These are phyloP conservation scores for Aleiodes testaceus DNA, from an alignment of 2,888 invertebrate genomes.

Conservation along the genomic window DNA sequence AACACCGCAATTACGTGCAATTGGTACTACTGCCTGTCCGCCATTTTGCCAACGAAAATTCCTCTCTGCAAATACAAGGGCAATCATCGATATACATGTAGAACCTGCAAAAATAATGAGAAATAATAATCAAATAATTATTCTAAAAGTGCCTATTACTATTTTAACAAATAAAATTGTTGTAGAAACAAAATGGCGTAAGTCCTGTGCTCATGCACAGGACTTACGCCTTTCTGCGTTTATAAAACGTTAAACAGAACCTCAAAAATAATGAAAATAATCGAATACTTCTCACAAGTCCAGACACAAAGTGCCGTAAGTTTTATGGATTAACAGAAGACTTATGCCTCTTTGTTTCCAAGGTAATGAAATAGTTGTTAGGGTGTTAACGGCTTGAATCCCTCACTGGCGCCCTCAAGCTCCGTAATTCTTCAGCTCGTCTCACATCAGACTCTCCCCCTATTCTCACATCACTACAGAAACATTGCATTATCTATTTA, in stretches of 20 bases:
- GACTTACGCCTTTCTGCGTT: too few relatives aligned
- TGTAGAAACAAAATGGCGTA: too few relatives aligned
- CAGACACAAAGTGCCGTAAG: too few relatives aligned
- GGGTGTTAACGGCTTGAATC: conserved; percentile 57
- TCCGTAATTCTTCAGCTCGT: conserved; percentile 8
- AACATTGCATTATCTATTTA: conserved; percentile 37
- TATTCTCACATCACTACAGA: conserved; percentile 11
- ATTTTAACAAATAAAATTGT: conserved; percentile 36
- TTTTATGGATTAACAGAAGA: too few relatives aligned
- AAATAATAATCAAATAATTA: conserved; percentile 18
- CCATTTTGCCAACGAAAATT: background rate
- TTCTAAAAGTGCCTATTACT: background rate
- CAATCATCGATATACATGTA: conserved; percentile 15
- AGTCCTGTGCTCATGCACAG: too few relatives aligned
- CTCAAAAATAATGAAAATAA: too few relatives aligned
- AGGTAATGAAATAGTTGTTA: conserved; percentile 45
- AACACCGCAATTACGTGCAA: conserved; percentile 65
- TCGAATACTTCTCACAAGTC: too few relatives aligned
- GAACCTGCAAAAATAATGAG: background rate
- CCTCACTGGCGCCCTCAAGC: conserved; percentile 14
- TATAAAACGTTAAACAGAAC: too few relatives aligned
- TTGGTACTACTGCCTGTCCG: conserved; percentile 58
- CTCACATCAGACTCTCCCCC: conserved; percentile 27
- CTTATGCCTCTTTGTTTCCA: too few relatives aligned
- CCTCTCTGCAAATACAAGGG: background rate